A percentile compares a stretch with the other conserved stretches of the same genome.
Evolutionary conservation across 2,797 vertebrate species (phyloP).

Genomic region (Xiphophorus birchmanni): DNA sequence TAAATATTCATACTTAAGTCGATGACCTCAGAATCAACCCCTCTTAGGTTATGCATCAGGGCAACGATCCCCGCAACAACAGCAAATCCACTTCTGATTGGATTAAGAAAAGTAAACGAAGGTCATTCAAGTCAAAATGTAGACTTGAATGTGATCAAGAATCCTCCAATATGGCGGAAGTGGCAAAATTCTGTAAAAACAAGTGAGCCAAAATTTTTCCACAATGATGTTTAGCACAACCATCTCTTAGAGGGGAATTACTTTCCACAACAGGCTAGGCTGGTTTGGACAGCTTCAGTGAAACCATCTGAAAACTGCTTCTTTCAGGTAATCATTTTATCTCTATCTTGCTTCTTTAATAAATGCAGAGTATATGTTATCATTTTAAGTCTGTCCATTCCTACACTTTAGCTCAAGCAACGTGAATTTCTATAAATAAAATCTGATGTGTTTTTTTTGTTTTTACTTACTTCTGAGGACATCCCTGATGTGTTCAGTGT

Average conservation of each 20-base stretch:
- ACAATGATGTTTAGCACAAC: background rate
- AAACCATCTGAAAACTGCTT: background rate
- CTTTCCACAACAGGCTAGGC: background rate
- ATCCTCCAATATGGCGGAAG: background rate
- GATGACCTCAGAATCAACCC: background rate
- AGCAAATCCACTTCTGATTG: background rate
- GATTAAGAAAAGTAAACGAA: background rate
- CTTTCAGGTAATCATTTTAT: background rate
- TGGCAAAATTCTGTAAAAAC: background rate
- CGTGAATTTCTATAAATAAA: background rate
- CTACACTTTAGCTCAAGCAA: background rate
- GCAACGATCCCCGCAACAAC: background rate
- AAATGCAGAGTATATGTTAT: background rate
- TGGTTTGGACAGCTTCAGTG: background rate
- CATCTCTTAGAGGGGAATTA: background rate
- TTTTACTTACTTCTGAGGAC: background rate
- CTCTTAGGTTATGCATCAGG: background rate
- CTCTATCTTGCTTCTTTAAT: background rate
- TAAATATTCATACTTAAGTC: background rate
- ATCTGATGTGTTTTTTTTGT: background rate
- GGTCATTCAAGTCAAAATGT: background rate
- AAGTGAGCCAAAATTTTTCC: background rate
- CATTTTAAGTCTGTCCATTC: background rate
- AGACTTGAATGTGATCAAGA: background rate
- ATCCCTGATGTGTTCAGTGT: background rate